phyloP scores from a whole-genome alignment of 2,113 vertebrate genomes.

The Ptilorrhoa leucosticta region DNA sequence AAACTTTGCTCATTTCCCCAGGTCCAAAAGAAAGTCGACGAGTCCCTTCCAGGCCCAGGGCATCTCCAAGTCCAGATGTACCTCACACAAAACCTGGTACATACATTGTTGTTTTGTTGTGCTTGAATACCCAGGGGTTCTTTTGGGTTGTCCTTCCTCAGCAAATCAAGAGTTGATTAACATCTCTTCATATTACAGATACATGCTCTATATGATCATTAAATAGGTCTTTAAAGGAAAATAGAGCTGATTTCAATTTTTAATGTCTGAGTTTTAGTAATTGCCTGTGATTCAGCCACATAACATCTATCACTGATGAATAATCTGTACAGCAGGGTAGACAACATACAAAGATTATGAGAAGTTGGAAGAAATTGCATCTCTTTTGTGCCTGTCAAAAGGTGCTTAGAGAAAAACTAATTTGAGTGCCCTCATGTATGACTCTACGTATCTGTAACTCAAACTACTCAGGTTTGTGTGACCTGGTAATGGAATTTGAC shows the following conservation, averaged over 20 bases:
- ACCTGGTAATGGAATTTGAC: background rate
- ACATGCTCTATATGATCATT: background rate
- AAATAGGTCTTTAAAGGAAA: background rate
- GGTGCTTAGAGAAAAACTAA: background rate
- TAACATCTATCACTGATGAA: background rate
- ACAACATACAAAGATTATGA: background rate
- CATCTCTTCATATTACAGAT: background rate
- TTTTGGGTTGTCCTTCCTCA: background rate
- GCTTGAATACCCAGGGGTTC: background rate
- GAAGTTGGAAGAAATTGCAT: background rate
- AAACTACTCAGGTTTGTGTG: background rate
- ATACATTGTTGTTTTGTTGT: background rate
- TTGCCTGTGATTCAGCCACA: background rate
- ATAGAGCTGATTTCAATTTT: background rate
- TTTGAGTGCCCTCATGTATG: background rate
- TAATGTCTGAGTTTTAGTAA: background rate
- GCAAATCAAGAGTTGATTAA: background rate
- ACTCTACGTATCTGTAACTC: background rate
- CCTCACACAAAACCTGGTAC: background rate
- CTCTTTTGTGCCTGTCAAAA: background rate
- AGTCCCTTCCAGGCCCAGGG: constrained; percentile 6
- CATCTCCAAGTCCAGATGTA: background rate
- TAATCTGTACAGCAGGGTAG: background rate
- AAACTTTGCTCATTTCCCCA: background rate
- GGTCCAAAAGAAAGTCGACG: background rate